These are phyloP conservation scores for Esox lucius DNA, from an alignment of 2,797 vertebrate genomes.

Conservation along the genomic window DNA sequence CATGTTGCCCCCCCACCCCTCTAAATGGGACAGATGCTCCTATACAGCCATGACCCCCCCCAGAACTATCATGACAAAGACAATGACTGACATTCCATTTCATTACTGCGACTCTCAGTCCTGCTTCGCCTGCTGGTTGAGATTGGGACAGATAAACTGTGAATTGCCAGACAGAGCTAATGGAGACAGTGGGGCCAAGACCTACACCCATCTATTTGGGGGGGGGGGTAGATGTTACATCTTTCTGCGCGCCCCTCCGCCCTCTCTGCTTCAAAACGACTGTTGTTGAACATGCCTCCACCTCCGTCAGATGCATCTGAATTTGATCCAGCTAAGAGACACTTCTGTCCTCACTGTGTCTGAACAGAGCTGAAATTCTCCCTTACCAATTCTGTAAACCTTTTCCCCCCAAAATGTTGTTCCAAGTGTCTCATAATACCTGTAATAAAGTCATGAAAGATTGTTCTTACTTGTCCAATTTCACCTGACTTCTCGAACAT, in stretches of 20 bases:
- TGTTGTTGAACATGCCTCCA: not conserved
- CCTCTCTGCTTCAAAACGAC: no score
- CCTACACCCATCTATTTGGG: not conserved
- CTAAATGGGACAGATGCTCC: slow-evolving; percentile 11
- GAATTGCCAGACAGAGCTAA: slow-evolving; percentile 76
- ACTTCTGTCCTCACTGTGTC: not conserved
- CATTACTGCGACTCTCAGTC: slow-evolving; percentile 62
- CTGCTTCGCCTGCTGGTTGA: slow-evolving; percentile 49
- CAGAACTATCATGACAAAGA: slow-evolving; percentile 67
- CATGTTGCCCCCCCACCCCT: not conserved
- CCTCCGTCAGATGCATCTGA: slow-evolving; percentile 8
- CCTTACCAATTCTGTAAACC: slow-evolving; percentile 59
- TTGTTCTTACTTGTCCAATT: not conserved
- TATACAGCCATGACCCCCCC: slow-evolving; percentile 30
- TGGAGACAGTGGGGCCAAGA: slow-evolving; percentile 57
- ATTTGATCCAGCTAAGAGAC: not conserved
- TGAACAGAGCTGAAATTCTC: slow-evolving; percentile 24
- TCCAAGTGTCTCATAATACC: not conserved
- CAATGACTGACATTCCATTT: slow-evolving; percentile 79
- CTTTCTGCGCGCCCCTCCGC: not conserved
- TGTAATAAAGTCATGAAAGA: not conserved
- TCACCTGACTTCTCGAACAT: not conserved
- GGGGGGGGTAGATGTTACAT: no score
- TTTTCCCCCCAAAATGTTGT: slow-evolving; percentile 14
- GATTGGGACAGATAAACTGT: slow-evolving; percentile 75